Base-by-base conservation (phyloP, 2,888 invertebrate species). In the Exocentrus adspersus region DNA sequence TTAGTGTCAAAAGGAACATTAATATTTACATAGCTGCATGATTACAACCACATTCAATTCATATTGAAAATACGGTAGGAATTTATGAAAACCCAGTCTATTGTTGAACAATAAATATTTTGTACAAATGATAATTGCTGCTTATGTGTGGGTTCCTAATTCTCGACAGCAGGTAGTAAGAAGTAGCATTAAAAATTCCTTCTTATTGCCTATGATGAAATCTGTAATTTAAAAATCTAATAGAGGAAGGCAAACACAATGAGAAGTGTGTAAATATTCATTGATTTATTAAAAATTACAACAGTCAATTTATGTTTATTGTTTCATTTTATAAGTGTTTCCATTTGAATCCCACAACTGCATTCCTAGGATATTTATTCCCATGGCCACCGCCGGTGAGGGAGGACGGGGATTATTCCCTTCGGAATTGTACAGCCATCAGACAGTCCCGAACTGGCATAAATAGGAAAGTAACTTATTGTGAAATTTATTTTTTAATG, bases 321-420 rank as follows among this genome's bases (percentile, higher is more conserved):
- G 62, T 58, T 41, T 52, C 14, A 43, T 58, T 62, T 62, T 52
- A 62, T 62, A 21, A 37, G 51, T 58, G 52, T 45, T 46, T 46
- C 17, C 52, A 37, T 37, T 51, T 14, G 21, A 37, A 58, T 58
- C 58, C 52, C 45, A 58, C 54, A 41, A 42, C 52, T 12, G 24
- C 43, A 62, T 62, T 58, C 58, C 52, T 52, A 6, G 45, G 37
- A 58, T 62, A 52, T 58, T 57, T 57, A 56, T 21, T 37, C 14
- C 37, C 24, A 24, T 3, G 3, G 7, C 4, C 24, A 7, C 24
- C 24, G 24, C 24, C 4, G n/a, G n/a, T n/a, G n/a, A n/a, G 4
- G 7, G 24, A 7, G 24, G 24, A 7, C 24, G 7, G 24, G 3
- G 3, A 24, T 24, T 7, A 3, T 24, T 24, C 24, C 24, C 24